phyloP scores from a whole-genome alignment of 23 tunicate genomes.

The Corella eumyota region DNA sequence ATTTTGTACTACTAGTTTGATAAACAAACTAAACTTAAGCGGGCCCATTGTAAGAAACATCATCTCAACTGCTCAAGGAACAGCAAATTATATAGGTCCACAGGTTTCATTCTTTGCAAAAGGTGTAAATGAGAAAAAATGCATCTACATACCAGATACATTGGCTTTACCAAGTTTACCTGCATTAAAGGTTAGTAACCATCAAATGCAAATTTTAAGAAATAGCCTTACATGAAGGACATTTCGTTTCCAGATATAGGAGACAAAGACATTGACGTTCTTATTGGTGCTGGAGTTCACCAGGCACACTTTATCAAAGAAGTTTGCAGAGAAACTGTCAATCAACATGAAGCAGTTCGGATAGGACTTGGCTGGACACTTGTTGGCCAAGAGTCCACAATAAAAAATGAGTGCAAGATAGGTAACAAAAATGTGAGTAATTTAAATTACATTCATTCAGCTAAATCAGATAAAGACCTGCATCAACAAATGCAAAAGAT shows the following conservation, averaged over 20 bases:
- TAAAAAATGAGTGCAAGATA: background rate
- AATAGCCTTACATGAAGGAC: constrained; percentile 2
- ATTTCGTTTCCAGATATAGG: constrained; percentile 1
- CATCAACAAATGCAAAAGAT: background rate
- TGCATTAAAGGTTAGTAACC: constrained; percentile 1
- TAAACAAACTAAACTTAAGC: background rate
- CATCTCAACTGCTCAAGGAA: too few relatives aligned
- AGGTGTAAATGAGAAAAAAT: background rate
- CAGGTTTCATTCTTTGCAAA: background rate
- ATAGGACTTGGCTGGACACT: too few relatives aligned
- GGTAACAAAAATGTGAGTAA: too few relatives aligned
- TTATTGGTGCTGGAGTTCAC: constrained; percentile 7
- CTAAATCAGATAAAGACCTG: background rate
- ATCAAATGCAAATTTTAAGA: background rate
- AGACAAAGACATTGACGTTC: constrained; percentile 1
- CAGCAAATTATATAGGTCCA: too few relatives aligned
- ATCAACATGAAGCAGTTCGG: too few relatives aligned
- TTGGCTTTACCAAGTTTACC: constrained; percentile 1
- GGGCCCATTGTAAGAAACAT: too few relatives aligned
- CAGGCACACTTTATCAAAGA: too few relatives aligned
- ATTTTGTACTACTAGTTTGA: background rate
- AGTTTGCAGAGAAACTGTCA: too few relatives aligned
- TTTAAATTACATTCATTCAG: background rate
- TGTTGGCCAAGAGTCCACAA: background rate
- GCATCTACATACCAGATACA: background rate